These are phyloP conservation scores for Coptotermes formosanus DNA, from an alignment of 1,140 invertebrate genomes.

Conservation along the genomic window DNA sequence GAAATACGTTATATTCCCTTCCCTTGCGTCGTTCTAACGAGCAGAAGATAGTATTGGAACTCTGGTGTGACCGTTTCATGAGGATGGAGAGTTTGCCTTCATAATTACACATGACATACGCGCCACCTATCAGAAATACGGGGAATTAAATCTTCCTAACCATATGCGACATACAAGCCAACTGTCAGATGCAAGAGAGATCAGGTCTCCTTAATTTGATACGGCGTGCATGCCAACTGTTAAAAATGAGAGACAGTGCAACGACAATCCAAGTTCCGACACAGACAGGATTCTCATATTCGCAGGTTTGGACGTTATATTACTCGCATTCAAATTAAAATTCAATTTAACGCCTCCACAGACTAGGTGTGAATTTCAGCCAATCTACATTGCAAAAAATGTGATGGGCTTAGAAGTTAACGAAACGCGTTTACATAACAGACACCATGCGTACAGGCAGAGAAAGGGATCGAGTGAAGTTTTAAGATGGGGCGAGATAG, in stretches of 20 bases:
- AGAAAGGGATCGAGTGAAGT: too few species aligned
- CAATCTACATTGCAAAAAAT: too few species aligned
- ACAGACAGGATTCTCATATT: not conserved
- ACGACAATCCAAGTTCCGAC: not conserved
- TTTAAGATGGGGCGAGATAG: too few species aligned
- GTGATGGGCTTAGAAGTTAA: too few species aligned
- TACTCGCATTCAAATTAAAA: not conserved
- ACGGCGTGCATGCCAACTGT: not conserved
- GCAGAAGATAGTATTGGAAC: not conserved
- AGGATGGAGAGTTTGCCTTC: not conserved
- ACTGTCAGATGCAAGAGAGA: too few species aligned
- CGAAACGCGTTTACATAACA: too few species aligned
- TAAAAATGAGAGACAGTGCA: not conserved
- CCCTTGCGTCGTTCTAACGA: not conserved
- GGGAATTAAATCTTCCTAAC: too few species aligned
- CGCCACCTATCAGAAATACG: too few species aligned
- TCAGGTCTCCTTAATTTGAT: too few species aligned
- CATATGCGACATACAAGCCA: too few species aligned
- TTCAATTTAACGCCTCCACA: not conserved
- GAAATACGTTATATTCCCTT: not conserved
- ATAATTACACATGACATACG: not conserved
- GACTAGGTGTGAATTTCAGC: not conserved
- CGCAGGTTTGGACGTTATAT: not conserved
- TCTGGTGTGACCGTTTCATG: not conserved
- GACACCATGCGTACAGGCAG: too few species aligned